Base-by-base conservation (phyloP, 2,113 vertebrate genomes). In the Dissostichus mawsoni region DNA sequence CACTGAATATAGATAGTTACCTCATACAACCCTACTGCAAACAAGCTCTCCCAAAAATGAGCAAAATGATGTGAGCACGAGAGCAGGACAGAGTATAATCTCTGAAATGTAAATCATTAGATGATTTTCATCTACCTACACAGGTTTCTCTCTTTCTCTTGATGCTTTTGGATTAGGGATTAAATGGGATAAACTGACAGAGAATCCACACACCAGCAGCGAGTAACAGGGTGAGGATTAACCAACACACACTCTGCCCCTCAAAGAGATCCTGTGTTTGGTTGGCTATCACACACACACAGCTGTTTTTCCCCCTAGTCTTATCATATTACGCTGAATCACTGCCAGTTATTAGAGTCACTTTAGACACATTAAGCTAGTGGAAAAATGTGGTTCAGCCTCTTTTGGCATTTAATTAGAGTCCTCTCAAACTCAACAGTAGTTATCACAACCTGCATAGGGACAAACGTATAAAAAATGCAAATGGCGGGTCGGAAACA, bases 201-300 rank as follows among this genome's bases (percentile, higher is more conserved):
- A 63, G 80, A 74, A 82, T 25, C 70, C 48, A 88, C 69, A 83
- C 88, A 87, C 71, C 83, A 74, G 75, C 68, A 79, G 83, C 3
- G 74, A 88, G 83, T 87, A 90, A 90, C 90, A 81, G 33, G 12
- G 62, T 52, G 76, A 23, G 81, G 89, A 92, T 93, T 92, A 92
- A 86, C 52, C 11, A 20, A 57, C 85, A 69, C 85, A 90, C 81
- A 80, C 81, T 74, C 55, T 65, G 62, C 74, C 76, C 74, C 79
- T 86, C 77, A 89, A 88, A 93, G 17, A 78, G 82, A 84, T 86
- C 74, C 76, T 48, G 44, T 69, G 66, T 65, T 44, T 50, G 63
- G 17, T 44, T 50, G 63, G 17, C 65, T 13, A 16, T 64, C 53
- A 78, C 65, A 20, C 58, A 53, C 41, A 69, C 47, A 56, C 52